phyloP scores from a whole-genome alignment of 2,113 vertebrate species.

The Bucco capensis region DNA sequence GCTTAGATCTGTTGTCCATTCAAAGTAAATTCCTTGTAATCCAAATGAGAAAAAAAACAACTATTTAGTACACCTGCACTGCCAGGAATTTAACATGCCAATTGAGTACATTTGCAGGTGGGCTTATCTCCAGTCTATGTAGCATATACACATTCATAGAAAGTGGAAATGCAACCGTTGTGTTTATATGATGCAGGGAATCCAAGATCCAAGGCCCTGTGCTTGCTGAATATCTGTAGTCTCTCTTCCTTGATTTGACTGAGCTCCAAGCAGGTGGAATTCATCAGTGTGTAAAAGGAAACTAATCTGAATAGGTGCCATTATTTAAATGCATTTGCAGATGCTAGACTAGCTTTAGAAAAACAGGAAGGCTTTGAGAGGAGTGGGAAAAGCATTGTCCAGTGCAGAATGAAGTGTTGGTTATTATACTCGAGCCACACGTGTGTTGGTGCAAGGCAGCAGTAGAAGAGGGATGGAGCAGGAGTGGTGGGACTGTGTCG shows the following conservation, averaged over 20 bases:
- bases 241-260: background rate
- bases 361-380: slow-evolving; percentile 50
- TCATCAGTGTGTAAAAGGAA: slow-evolving; percentile 23
- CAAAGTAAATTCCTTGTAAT: background rate
- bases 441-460: background rate
- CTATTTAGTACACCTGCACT: background rate
- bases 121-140: background rate
- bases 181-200: background rate
- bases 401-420: background rate
- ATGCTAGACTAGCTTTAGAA: slow-evolving; percentile 34
- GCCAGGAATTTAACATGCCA: background rate
- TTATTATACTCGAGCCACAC: background rate
- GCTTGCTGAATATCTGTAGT: background rate
- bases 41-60: background rate
- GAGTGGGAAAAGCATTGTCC: slow-evolving; percentile 25
- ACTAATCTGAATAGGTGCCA: slow-evolving; percentile 39
- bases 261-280: slow-evolving; percentile 43
- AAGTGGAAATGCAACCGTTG: background rate
- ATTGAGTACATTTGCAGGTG: background rate
- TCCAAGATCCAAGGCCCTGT: background rate
- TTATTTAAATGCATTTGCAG: slow-evolving; percentile 34
- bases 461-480: background rate
- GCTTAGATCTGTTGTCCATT: background rate
- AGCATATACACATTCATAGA: background rate
- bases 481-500: rapidly evolving